A percentile compares a stretch with the other conserved stretches of the same genome.
Evolutionary conservation across 2,797 vertebrate genomes (phyloP).

Genomic region (Sebastes trivittatus): DNA sequence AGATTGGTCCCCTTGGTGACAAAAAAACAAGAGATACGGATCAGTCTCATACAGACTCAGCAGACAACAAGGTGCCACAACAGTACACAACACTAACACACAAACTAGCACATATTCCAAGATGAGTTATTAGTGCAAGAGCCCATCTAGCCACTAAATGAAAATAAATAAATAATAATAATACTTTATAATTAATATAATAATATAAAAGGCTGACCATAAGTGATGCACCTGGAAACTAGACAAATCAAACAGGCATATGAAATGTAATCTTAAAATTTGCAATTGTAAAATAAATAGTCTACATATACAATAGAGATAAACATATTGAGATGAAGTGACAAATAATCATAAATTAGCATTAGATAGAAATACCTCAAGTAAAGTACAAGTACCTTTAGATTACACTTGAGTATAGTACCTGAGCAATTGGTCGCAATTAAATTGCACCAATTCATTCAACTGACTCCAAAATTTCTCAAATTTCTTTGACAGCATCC

Average conservation of each 20-base stretch:
- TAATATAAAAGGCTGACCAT: no score
- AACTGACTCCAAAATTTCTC: neutral
- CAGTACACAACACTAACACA: neutral
- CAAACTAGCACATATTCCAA: neutral
- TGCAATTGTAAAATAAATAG: neutral
- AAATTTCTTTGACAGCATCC: neutral
- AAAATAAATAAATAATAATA: no score
- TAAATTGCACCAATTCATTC: neutral
- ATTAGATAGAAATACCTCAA: neutral
- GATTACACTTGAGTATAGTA: no score
- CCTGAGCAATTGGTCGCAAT: neutral
- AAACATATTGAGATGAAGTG: neutral
- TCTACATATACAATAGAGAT: neutral
- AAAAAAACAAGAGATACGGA: neutral
- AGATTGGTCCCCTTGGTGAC: neutral
- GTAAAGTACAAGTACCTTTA: neutral
- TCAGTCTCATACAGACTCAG: neutral
- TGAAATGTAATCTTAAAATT: neutral
- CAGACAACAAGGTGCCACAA: neutral
- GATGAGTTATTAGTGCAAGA: neutral
- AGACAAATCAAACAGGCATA: neutral
- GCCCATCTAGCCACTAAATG: no score
- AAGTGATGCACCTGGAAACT: neutral
- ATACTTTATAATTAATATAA: no score
- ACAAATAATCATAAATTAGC: neutral